phyloP scores from a whole-genome alignment of 1,140 invertebrate species.

The Pollicipes pollicipes region DNA sequence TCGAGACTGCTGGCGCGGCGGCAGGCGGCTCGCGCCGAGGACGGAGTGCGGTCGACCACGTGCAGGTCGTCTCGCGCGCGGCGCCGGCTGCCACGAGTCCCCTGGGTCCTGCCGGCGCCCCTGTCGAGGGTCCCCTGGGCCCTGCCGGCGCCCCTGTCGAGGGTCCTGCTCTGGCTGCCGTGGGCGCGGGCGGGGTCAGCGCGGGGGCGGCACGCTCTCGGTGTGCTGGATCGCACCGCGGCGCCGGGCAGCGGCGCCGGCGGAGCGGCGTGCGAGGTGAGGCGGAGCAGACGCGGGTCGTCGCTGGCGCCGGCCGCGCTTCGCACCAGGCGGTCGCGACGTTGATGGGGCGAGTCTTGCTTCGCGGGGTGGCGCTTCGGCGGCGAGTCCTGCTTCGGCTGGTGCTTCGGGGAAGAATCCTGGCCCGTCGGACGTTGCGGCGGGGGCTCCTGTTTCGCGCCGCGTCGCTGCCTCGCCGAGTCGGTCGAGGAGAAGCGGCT shows the following conservation, averaged over 20 bases:
- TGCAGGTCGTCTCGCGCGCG: not conserved
- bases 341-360: not conserved
- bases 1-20: not conserved
- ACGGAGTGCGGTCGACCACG: not conserved
- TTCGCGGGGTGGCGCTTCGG: not conserved
- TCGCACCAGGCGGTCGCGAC: not conserved
- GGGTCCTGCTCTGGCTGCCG: not conserved
- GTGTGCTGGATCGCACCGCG: too few relatives aligned
- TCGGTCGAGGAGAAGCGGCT: not conserved
- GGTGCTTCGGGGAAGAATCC: too few relatives aligned
- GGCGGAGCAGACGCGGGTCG: not conserved
- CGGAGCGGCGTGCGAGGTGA: not conserved
- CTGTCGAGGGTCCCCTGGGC: too few relatives aligned
- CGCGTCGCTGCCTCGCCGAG: not conserved
- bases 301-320: too few relatives aligned
- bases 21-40: too few relatives aligned
- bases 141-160: too few relatives aligned
- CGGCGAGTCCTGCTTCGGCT: not conserved
- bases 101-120: too few relatives aligned
- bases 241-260: too few relatives aligned
- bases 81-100: not conserved
- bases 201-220: too few relatives aligned
- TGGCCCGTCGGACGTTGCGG: too few relatives aligned
- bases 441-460: not conserved
- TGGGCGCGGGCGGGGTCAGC: too few relatives aligned